Base-by-base conservation (phyloP, 2,888 invertebrate species). In the Torymus aiolomorphi region DNA sequence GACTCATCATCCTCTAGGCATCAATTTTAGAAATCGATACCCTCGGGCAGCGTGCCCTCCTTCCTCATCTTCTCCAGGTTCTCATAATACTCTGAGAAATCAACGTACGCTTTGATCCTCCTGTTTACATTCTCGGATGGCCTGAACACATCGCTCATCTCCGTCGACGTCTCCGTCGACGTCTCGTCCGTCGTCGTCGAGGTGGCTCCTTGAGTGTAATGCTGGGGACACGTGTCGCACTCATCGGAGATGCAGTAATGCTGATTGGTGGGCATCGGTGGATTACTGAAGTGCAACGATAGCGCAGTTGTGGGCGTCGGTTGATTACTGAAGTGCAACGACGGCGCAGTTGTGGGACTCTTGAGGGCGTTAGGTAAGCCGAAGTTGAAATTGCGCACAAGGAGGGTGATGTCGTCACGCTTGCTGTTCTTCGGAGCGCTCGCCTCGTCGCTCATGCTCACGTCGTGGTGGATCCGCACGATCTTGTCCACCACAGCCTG, bases 331-430 rank as follows among this genome's bases (percentile, higher is more conserved):
- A 94, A 94, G 62, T 93, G 89, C 0, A 94, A 93, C 0, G 92
- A 91, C 2, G 90, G 90, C 12, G 91, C 89, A 42, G 42, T 42
- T 1, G 91, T 92, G n/a, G 93, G 92, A 0, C 92, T 91, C 51
- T 91, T 92, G 0, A 92, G 90, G 0, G 93, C 93, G 83, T 94
- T 93, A 0, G 95, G 94, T 20, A 96, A 90, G 0, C 95, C 93
- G 86, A 94, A 96, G 87, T 96, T 96, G 86, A 97, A 97, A 89
- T 97, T 97, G 62, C 97, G 92, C 74, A 98, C 94, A 0, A 97
- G 89, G 20, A 98, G 91, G 0, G 97, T 96, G 87, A 97, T 96
- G 86, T 97, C 97, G 16, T 96, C 96, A 54, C 96, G 92, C 61
- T 94, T 94, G 85, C 92, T 92, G 0, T 91, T 92, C 0, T 91